Conservation (phyloP, 2,888 invertebrate genomes). For the Microplitis manilae region DNA sequence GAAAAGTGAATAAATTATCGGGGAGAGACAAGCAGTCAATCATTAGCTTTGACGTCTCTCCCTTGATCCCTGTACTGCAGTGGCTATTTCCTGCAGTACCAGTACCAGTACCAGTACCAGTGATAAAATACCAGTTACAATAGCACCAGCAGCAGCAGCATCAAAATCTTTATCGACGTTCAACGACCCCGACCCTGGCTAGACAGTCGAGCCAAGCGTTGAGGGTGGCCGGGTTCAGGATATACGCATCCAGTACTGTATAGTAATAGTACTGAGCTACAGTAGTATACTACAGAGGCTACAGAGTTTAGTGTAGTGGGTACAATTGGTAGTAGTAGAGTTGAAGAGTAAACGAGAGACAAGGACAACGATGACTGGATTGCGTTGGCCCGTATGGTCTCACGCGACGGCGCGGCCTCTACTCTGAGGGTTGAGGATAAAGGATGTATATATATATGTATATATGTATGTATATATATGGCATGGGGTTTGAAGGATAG, state of each 20-base stretch:
- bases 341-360: constrained; percentile 28
- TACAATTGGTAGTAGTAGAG: constrained; percentile 36
- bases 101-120: constrained; percentile 55
- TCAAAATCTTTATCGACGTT: constrained; percentile 72
- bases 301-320: constrained; percentile 3
- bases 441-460: constrained; percentile 16
- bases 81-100: constrained; percentile 53
- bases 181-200: constrained; percentile 72
- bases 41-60: background rate
- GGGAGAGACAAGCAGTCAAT: no score
- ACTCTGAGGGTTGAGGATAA: constrained; percentile 20
- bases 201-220: constrained; percentile 60
- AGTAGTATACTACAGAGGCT: background rate
- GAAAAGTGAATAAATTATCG: background rate
- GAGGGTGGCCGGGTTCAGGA: constrained; percentile 55
- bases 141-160: background rate
- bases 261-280: background rate
- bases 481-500: constrained; percentile 40
- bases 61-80: constrained; percentile 10
- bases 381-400: constrained; percentile 36
- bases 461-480: background rate
- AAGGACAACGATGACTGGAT: background rate
- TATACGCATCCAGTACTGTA: constrained; percentile 35
- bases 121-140: background rate
- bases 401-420: constrained; percentile 51